Percentiles rank a stretch among this genome's conserved stretches.
Evolutionary conservation across 2,888 invertebrate species (phyloP).

Genomic region (Nymphalis urticae): DNA sequence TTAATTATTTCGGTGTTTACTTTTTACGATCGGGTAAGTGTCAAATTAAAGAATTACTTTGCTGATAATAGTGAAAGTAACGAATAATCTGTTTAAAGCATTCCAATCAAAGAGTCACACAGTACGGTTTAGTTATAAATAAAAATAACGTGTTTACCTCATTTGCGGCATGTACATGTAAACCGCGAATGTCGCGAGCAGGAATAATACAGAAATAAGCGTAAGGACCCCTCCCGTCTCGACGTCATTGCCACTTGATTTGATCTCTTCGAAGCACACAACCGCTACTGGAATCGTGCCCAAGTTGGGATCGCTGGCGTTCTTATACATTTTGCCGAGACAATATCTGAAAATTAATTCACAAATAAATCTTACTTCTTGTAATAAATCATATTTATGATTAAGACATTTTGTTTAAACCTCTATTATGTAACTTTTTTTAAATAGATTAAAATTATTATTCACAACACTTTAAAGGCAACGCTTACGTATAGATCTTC

Average conservation of each 20-base stretch:
- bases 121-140: neutral
- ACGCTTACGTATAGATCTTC: neutral
- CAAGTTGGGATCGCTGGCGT: slow-evolving; percentile 42
- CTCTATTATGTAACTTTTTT: too few relatives aligned
- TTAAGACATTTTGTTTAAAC: too few relatives aligned
- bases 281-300: slow-evolving; percentile 61
- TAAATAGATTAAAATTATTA: neutral
- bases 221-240: slow-evolving; percentile 71
- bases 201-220: slow-evolving; percentile 81
- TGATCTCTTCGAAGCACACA: slow-evolving; percentile 87
- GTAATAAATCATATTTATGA: too few relatives aligned
- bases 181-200: slow-evolving; percentile 81
- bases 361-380: too few relatives aligned
- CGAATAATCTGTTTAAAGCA: neutral
- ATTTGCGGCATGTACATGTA: slow-evolving; percentile 83
- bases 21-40: too few relatives aligned
- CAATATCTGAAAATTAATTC: slow-evolving; percentile 59
- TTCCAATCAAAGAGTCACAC: neutral
- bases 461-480: neutral
- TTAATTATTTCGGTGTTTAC: too few relatives aligned
- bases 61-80: too few relatives aligned
- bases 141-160: slow-evolving; percentile 60
- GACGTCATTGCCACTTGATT: slow-evolving; percentile 67
- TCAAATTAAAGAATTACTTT: too few relatives aligned
- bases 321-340: slow-evolving; percentile 56